phyloP scores from a whole-genome alignment of 1,140 invertebrate species.

The Caenorhabditis elegans region DNA sequence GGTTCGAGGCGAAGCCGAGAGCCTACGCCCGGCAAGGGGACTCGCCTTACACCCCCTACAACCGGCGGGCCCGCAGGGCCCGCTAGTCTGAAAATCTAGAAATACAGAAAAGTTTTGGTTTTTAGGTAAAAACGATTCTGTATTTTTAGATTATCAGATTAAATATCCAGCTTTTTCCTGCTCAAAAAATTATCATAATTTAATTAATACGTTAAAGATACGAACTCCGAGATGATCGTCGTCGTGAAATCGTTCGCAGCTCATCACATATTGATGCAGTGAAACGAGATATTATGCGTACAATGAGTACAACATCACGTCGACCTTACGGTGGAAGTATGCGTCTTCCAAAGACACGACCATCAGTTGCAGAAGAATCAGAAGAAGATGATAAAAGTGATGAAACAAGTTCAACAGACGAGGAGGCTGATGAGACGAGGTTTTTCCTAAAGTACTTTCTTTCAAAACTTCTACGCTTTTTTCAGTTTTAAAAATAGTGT shows the following conservation, averaged over 20 bases:
- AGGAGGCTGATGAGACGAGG: constrained; percentile 19
- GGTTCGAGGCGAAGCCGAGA: too few relatives aligned
- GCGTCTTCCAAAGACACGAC: not conserved
- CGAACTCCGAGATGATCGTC: constrained; percentile 71
- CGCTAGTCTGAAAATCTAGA: too few relatives aligned
- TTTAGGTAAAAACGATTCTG: too few relatives aligned
- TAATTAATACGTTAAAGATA: constrained; percentile 64
- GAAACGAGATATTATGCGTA: constrained; percentile 69
- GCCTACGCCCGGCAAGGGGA: too few relatives aligned
- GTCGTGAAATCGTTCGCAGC: constrained; percentile 68
- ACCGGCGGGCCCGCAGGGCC: too few relatives aligned
- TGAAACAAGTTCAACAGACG: not conserved
- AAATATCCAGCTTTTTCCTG: too few relatives aligned
- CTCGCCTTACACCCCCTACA: too few relatives aligned
- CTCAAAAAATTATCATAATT: too few relatives aligned
- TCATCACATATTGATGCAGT: constrained; percentile 70
- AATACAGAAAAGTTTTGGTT: too few relatives aligned
- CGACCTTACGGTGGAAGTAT: not conserved
- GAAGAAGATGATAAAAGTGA: constrained; percentile 28
- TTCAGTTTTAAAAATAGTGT: not conserved
- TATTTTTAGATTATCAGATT: too few relatives aligned
- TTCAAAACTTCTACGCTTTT: constrained; percentile 12
- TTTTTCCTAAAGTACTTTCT: constrained; percentile 29
- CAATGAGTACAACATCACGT: constrained; percentile 53
- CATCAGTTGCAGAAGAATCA: constrained; percentile 42